Base-by-base conservation (phyloP, 2,888 invertebrate genomes). In the Xanthia icteritia region DNA sequence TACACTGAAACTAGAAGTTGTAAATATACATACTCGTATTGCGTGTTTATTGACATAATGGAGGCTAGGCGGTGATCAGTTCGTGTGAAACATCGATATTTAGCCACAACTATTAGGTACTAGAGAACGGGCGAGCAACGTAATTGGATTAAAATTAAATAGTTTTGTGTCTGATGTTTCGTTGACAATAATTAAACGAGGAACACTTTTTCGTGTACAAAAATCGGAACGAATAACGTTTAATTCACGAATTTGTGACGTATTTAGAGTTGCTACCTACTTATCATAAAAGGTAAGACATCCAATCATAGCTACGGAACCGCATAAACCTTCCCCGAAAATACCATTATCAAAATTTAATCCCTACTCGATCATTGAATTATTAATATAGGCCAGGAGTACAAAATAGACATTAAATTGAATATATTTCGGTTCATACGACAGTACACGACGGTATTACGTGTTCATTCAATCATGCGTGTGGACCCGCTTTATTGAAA, bases 401-500 rank as follows among this genome's bases (percentile, higher is more conserved):
- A 80, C 81, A 73, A 85, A 84, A 85, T 81, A 72, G 58, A 58
- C 65, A 66, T 68, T 68, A 69, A 63, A 84, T 81, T 73, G 48
- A 84, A 82, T 67, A 73, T 74, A 82, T 75, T 71, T 68, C 64
- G 72, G 64, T 73, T 70, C 61, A 81, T 63, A 82, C 61, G 68
- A 42, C 71, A 81, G 66, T 75, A 75, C 60, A 71, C 73, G 67
- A 54, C 54, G 31, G 81, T 66, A 76, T 76, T 72, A 75, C 82
- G 71, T 75, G 82, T 66, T 85, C 82, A 85, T 83, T 85, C 76
- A 85, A 73, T 85, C 82, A 83, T 83, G 67, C 69, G 76, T 67
- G 80, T 76, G 72, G 74, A 68, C 84, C 82, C 64, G 63, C 45
- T 85, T 85, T 82, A 82, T 85, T 85, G 86, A 70, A 85, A 83